Conservation (phyloP, 2,888 invertebrate genomes). For the Unio pictorum region DNA sequence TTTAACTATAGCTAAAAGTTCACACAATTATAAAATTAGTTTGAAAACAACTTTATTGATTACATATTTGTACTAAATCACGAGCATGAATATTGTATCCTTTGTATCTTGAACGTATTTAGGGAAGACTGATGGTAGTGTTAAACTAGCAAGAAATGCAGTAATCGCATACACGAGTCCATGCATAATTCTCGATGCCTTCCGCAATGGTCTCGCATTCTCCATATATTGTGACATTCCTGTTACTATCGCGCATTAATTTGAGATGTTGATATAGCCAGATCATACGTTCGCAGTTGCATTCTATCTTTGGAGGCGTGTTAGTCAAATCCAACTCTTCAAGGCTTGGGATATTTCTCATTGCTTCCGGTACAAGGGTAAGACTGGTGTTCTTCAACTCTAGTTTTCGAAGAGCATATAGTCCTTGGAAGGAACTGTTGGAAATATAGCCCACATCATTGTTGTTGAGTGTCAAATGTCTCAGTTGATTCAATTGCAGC, state of each 20-base stretch:
- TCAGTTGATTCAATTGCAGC: constrained; percentile 15
- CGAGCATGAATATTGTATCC: no score
- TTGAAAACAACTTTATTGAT: no score
- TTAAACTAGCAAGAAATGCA: no score
- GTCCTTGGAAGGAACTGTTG: constrained; percentile 26
- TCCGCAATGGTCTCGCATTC: constrained; percentile 22
- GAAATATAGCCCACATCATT: constrained; percentile 41
- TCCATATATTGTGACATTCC: constrained; percentile 15
- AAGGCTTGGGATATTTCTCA: constrained; percentile 20
- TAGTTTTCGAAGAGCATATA: constrained; percentile 14
- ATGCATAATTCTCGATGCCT: constrained; percentile 2
- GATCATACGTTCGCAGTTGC: constrained; percentile 30
- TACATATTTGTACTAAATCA: no score
- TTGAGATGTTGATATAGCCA: constrained; percentile 27
- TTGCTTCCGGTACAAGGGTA: constrained; percentile 30
- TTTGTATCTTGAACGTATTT: no score
- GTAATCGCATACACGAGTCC: no score
- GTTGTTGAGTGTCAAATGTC: constrained; percentile 18
- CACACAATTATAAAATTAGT: no score
- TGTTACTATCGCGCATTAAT: constrained; percentile 20
- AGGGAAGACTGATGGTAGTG: constrained; percentile 5
- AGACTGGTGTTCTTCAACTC: constrained; percentile 21
- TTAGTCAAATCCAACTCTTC: constrained; percentile 11
- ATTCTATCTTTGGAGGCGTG: constrained; percentile 16
- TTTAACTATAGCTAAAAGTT: no score